These are phyloP conservation scores for Xyrauchen texanus DNA, from an alignment of 2,113 vertebrate species.

Conservation along the genomic window DNA sequence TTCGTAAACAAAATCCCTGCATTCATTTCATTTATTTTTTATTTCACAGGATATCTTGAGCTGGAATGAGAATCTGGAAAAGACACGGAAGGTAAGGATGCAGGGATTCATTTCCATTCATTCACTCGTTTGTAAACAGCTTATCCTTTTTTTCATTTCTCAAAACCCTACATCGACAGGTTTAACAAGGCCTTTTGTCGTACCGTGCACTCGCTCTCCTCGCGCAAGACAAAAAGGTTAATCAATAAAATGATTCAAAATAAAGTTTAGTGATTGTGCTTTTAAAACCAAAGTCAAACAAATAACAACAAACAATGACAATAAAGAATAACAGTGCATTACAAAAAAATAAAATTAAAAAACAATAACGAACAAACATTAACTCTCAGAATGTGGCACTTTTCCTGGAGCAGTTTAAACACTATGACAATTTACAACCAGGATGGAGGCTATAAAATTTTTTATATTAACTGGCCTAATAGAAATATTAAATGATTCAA, in stretches of 20 bases:
- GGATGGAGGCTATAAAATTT: slow-evolving; percentile 78
- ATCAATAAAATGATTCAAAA: slow-evolving; percentile 99
- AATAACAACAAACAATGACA: slow-evolving; percentile 75
- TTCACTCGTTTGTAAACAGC: slow-evolving; percentile 71
- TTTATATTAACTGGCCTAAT: slow-evolving; percentile 79
- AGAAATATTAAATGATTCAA: slow-evolving; percentile 74
- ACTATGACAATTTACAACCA: slow-evolving; percentile 87
- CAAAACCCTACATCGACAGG: slow-evolving; percentile 82
- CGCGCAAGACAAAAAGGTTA: slow-evolving; percentile 95
- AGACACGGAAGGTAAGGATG: slow-evolving; percentile 53
- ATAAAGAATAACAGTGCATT: slow-evolving; percentile 97
- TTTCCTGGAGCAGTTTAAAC: slow-evolving; percentile 86
- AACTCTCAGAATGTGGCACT: slow-evolving; percentile 91
- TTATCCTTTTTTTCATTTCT: slow-evolving; percentile 64
- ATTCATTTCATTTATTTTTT: slow-evolving; percentile 59
- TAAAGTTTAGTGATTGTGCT: slow-evolving; percentile 99
- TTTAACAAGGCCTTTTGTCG: slow-evolving; percentile 88
- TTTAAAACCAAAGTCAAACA: slow-evolving; percentile 98
- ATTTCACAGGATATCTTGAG: slow-evolving; percentile 53
- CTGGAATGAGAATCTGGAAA: slow-evolving; percentile 65
- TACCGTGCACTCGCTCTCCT: slow-evolving; percentile 83
- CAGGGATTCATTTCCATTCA: slow-evolving; percentile 67
- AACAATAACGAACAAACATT: slow-evolving; percentile 66
- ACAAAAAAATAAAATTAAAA: slow-evolving; percentile 72
- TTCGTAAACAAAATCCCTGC: slow-evolving; percentile 71